Conservation (phyloP, 1,140 invertebrate genomes). For the Leptinotarsa lineolata region DNA sequence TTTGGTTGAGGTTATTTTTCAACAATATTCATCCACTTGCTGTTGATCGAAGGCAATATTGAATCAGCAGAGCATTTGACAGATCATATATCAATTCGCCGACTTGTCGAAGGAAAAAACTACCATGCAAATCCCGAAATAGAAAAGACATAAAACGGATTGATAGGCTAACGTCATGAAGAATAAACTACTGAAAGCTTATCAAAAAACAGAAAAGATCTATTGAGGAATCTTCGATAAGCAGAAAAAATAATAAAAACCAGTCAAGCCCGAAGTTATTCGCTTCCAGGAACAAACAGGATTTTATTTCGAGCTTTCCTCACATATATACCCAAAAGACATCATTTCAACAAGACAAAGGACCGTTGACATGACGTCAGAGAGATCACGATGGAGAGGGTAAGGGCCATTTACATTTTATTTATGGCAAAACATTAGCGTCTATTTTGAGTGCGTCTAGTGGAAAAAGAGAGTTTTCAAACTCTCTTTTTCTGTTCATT, state of each 20-base stretch:
- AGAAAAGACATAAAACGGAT: too few relatives aligned
- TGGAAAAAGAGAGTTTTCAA: too few relatives aligned
- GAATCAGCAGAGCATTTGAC: too few relatives aligned
- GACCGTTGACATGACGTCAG: constrained; percentile 14
- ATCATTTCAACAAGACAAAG: constrained; percentile 22
- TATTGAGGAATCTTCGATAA: background rate
- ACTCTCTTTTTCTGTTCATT: too few relatives aligned
- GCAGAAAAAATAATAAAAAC: background rate
- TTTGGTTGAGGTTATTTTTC: too few relatives aligned
- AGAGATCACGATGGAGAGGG: constrained; percentile 19
- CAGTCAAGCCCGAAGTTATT: background rate
- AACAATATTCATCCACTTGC: too few relatives aligned
- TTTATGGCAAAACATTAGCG: constrained; percentile 16
- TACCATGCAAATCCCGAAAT: background rate
- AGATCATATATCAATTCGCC: too few relatives aligned
- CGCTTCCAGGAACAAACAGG: constrained; percentile 1
- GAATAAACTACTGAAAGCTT: background rate
- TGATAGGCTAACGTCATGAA: too few relatives aligned
- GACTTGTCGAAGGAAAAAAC: too few relatives aligned
- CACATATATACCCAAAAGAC: constrained; percentile 21
- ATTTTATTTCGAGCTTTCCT: constrained; percentile 5
- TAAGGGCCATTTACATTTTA: constrained; percentile 24
- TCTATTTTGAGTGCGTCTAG: background rate
- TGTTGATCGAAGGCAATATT: too few relatives aligned
- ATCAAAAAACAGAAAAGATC: background rate